Evolutionary conservation across 2,888 invertebrate species (phyloP), one percentile per base, ranked within the genome.

Genomic region (Apoda limacodes): DNA sequence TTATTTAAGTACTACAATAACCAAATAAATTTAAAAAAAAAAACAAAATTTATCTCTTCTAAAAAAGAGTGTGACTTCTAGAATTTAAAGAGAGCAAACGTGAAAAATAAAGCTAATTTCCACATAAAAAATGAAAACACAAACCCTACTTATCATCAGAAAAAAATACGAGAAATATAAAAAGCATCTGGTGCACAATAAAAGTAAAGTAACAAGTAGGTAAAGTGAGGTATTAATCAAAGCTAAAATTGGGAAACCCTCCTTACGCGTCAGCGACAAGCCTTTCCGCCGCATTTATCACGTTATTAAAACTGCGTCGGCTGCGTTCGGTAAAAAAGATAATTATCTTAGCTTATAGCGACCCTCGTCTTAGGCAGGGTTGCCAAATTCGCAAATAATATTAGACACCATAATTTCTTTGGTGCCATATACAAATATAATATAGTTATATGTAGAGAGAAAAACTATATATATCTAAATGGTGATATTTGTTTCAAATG

Each of bases 231-330:
- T 63, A 68, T 68, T 67, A 68, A 68, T 68, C 68, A 67, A 55
- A 60, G 44, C 39, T 35, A 25, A 44, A 50, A 46, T 46, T 39
- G 42, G 53, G 53, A 55, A 57, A 56, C 66, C 68, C 67, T 60
- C 58, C 55, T 66, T 62, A 59, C 68, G 71, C 76, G 75, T 76
- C 76, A 76, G 46, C 60, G 65, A 57, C 75, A 74, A 76, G 69
- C 78, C 75, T 76, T 66, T 75, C 63, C 76, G 69, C 72, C 58
- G 76, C 78, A 72, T 78, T 78, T 76, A 75, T 75, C 78, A 64
- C 67, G 70, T 67, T 76, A 78, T 78, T 76, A 78, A 72, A 69
- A 71, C 67, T 66, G 60, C 59, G 56, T 60, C 60, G 71, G 74
- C 67, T 63, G 66, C 61, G 62, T 59, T 55, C 54, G 56, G 70